Base-by-base conservation (phyloP, 92 coral and sea anemone genomes). In the Palythoa heliodiscus region DNA sequence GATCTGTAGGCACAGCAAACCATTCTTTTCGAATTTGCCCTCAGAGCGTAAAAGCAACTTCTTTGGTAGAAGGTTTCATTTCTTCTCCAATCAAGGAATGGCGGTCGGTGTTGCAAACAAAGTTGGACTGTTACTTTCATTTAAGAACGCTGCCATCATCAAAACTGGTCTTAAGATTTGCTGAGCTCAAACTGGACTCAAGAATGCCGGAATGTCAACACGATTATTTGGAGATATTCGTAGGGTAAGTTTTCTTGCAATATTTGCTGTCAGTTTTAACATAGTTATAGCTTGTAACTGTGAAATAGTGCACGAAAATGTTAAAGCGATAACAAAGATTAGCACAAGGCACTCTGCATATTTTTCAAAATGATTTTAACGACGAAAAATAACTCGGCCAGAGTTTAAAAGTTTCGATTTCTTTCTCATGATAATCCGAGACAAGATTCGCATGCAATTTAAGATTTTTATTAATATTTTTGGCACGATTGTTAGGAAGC, bases 181-280 rank as follows among this genome's bases (percentile, higher is more conserved):
- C 19, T 3, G 58, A 67, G 24, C 16, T 80, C 17, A 52, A 20
- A 3, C 20, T 80, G 11, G 74, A 80, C 37, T 80, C 84, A 9
- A 23, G 22, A 22, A 64, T 80, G 84, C 84, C 84, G 20, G 74
- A 66, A 20, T 80, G 84, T 25, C 58, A 48, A 47, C 39, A 64
- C 63, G 40, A 40, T 23, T 80, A 80, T 68, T 48, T 80, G 72
- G 84, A 80, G 84, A 80, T 80, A 47, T 52, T 80, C 70, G 58
- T 80, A 2, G 84, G 84, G 84, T 80, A 66, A 80, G 84, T 60
- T 57, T 39, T 17, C 13, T 35, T 71, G 7, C 63, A 13, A 57
- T 13, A 57, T 57, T 12, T 9, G 63, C 11, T 57, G 6, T 43
- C 0, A 3, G 50, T 43, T 43, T 43, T 1, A n/a, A n/a, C n/a